Base-by-base conservation (phyloP, 2,888 invertebrate genomes). In the Eretmocerus hayati region DNA sequence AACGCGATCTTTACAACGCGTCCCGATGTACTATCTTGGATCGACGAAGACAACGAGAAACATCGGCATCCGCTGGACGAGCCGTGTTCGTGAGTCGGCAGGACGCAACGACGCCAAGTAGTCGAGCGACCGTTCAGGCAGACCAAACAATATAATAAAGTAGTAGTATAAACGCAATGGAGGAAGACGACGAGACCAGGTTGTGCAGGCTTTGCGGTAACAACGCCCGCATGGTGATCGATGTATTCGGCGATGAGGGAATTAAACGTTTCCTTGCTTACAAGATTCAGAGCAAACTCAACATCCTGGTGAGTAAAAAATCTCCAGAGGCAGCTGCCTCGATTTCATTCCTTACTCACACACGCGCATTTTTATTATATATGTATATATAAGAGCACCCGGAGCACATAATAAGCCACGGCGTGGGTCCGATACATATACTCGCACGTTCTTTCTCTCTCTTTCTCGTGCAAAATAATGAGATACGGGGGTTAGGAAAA, bases 141-240 rank as follows among this genome's bases (percentile, higher is more conserved):
- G 62, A 62, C 62, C n/a, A n/a, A n/a, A n/a, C n/a, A n/a, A n/a
- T n/a, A n/a, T n/a, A n/a, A n/a, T n/a, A n/a, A n/a, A n/a, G n/a
- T n/a, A n/a, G n/a, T 59, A 57, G 38, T n/a, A 41, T 57, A 56
- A 58, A 57, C 55, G 62, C 60, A 61, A 69, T 70, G 69, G 68
- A 69, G 60, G 57, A 62, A 48, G 63, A 64, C 46, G 19, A 21
- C 47, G 66, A 67, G 48, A 58, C 61, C 23, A 63, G 65, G 50
- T 59, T 69, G 54, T 71, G 71, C 59, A 61, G 71, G 47, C 61
- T 71, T 5, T 71, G 71, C 52, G 70, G 70, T 23, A 64, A 69
- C 43, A 60, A 56, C 22, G 67, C 66, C 32, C 66, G 60, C 33
- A 64, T 69, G 37, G 69, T 61, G 48, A 69, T 71, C 45, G 66